Evolutionary conservation across 2,113 vertebrate genomes (phyloP), one percentile per base, ranked within the genome.

Genomic region (Orientallactaga bullata): DNA sequence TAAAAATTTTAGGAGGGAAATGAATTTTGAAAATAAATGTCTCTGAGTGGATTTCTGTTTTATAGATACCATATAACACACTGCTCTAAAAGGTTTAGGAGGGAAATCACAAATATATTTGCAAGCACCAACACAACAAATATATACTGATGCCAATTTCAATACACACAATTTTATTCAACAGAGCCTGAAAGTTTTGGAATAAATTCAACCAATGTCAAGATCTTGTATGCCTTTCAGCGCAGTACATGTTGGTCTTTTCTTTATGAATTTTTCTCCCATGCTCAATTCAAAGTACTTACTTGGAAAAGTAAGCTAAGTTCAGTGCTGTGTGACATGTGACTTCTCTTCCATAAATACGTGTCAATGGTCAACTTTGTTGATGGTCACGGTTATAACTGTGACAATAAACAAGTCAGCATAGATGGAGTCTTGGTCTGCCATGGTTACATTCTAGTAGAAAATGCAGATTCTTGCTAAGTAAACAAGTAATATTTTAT

Each of bases 41-140:
- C 32, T 89, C 71, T 76, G 85, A 94, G 55, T 61, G 73, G 73
- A 88, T 78, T 90, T 60, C 16, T 63, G 13, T 85, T 94, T 96
- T 95, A 83, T 60, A 85, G n/a, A 15, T 7, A 61, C n/a, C 61
- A 51, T 71, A 68, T 76, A 91, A 26, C 13, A 76, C 47, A 37
- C 17, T 83, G 60, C 83, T 76, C 8, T 91, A 60, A 76, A 66
- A 86, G 12, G 5, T 30, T 72, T 76, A 87, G 87, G 77, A 81
- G n/a, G 71, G 85, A 72, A 77, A 60, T 10, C 1, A 65, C 84
- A 87, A 74, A 21, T 5, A n/a, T 85, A 42, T 10, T 32, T 85
- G 8, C 10, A 93, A 66, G 30, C 35, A 93, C 10, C 90, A 18
- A 18, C 0, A 63, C 55, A 79, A 30, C 2, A 87, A 6, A 17